Percentiles rank a stretch among this genome's conserved stretches.
These are phyloP conservation scores for Esperia sulphurella DNA, from an alignment of 2,888 invertebrate species.

Conservation along the genomic window DNA sequence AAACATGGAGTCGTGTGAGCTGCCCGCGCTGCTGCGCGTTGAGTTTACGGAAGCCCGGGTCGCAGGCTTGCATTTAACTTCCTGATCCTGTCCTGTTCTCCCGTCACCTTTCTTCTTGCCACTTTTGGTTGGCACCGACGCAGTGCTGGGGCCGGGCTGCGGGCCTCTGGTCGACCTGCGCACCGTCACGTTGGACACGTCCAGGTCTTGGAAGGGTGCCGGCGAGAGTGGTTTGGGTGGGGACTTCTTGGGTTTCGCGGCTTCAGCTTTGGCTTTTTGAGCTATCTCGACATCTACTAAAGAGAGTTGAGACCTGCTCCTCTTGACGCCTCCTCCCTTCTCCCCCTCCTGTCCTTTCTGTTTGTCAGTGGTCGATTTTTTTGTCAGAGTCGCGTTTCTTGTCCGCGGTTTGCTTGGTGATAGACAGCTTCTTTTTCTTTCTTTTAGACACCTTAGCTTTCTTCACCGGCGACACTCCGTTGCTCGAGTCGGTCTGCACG, in stretches of 20 bases:
- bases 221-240: conserved; percentile 17
- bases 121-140: conserved; percentile 19
- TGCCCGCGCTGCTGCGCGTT: conserved; percentile 37
- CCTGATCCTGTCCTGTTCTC: no score
- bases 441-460: conserved; percentile 55
- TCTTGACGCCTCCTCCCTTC: conserved; percentile 44
- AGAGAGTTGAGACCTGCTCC: conserved; percentile 61
- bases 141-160: conserved; percentile 43
- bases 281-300: conserved; percentile 48
- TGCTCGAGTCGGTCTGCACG: conserved; percentile 40
- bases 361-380: conserved; percentile 16
- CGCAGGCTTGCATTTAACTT: conserved; percentile 1
- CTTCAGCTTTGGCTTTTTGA: conserved; percentile 25
- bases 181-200: conserved; percentile 51
- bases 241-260: conserved; percentile 19
- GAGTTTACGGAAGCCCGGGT: conserved; percentile 40
- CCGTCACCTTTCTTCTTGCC: conserved; percentile 18
- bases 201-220: conserved; percentile 38
- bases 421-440: conserved; percentile 56
- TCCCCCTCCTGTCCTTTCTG: conserved; percentile 24
- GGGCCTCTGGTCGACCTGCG: conserved; percentile 36
- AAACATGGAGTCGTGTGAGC: conserved; percentile 30
- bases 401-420: conserved; percentile 30
- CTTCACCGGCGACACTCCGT: conserved; percentile 62
- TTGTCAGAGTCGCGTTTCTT: conserved; percentile 21